phyloP scores from a whole-genome alignment of 2,113 vertebrate species.

The Anhinga rufa region DNA sequence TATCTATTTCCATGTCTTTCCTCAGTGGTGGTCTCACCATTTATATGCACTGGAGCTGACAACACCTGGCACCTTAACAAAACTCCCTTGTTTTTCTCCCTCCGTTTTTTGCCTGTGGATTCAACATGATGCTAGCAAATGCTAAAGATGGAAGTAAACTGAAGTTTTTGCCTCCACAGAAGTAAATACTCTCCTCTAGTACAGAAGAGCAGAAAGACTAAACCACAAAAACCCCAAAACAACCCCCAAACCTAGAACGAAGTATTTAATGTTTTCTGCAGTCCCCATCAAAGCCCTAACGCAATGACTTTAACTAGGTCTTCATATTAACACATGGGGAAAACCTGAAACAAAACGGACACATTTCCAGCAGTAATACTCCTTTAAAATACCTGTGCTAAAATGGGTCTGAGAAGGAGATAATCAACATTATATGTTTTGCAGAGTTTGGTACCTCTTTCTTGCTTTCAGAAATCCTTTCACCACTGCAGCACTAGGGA shows the following conservation, averaged over 20 bases:
- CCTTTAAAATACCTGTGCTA: neutral
- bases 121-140: neutral
- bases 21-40: too few species aligned
- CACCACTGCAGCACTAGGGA: neutral
- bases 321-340: neutral
- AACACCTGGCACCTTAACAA: neutral
- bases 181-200: neutral
- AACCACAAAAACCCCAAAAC: neutral
- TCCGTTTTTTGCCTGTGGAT: too few species aligned
- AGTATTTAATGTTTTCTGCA: neutral
- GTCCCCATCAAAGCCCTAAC: neutral
- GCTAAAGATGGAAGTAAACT: neutral
- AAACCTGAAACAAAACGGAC: too few species aligned
- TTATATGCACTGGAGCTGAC: neutral
- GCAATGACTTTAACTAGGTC: neutral
- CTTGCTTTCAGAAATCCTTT: neutral
- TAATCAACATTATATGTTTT: fast-evolving
- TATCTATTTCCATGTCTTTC: too few species aligned
- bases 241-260: too few species aligned
- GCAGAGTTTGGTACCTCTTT: neutral
- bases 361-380: fast-evolving
- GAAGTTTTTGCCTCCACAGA: neutral
- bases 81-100: neutral
- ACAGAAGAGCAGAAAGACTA: neutral
- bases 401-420: fast-evolving